Conservation (phyloP, 2,797 vertebrate species). For the Clarias laeviceps region DNA sequence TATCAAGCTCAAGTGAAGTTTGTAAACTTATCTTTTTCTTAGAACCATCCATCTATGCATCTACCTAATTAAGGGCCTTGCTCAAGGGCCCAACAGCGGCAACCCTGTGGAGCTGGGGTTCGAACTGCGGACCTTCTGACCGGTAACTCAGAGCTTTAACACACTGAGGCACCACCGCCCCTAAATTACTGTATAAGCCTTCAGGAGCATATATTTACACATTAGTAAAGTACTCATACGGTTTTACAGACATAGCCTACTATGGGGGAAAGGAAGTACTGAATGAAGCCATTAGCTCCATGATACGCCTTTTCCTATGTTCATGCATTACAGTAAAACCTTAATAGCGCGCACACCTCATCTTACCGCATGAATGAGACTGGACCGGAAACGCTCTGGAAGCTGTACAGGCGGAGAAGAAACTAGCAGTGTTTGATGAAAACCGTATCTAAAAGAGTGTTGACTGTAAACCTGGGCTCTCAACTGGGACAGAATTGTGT, state of each 20-base stretch:
- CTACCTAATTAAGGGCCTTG: too few species aligned
- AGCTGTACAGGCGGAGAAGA: background rate
- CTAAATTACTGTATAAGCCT: too few species aligned
- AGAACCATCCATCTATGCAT: background rate
- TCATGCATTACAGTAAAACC: background rate
- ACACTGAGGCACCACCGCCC: too few species aligned
- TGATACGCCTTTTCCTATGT: background rate
- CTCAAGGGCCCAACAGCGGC: too few species aligned
- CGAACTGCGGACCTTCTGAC: too few species aligned
- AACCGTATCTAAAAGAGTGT: background rate
- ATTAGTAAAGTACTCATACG: background rate
- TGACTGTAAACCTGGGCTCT: background rate
- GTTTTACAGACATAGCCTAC: background rate
- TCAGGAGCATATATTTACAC: background rate
- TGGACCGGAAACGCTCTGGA: conserved; percentile 11
- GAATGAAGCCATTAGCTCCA: background rate
- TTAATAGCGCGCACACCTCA: conserved; percentile 5
- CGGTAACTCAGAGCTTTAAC: too few species aligned
- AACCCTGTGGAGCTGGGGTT: too few species aligned
- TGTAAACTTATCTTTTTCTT: background rate
- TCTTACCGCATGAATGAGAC: background rate
- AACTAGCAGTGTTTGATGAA: background rate
- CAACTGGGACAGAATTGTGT: conserved; percentile 16
- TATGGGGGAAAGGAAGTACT: background rate
- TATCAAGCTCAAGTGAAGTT: background rate